Evolutionary conservation across 2,113 vertebrate genomes (phyloP), one percentile per base, ranked within the genome.

Genomic region (Oryzias woworae): DNA sequence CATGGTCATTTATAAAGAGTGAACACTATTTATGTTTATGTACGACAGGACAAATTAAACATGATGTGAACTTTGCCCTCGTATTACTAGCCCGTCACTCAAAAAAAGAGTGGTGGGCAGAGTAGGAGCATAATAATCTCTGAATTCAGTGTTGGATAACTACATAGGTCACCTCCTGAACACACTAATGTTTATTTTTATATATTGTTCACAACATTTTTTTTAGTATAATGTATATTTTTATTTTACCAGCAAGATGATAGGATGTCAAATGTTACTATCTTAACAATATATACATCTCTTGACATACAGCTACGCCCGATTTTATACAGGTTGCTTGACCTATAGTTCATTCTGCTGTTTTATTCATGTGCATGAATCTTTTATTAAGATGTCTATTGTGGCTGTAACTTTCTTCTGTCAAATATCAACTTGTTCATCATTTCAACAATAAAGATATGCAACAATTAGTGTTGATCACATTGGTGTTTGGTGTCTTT

Each of bases 361-460:
- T 75, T 87, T 88, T 81, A 87, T 86, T 86, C 56, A 85, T 87
- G 47, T 31, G 59, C 65, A 82, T 82, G 44, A 75, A 85, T 80
- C 65, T 83, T 85, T 88, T 58, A 81, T 87, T 14, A 2, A 58
- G 49, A 36, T 7, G 4, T 82, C 66, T 62, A 53, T 43, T 23
- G 45, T 44, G 23, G 44, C 59, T 62, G 16, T 67, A 36, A 58
- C 18, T 49, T 53, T 67, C 50, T 56, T 17, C 43, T 77, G 70
- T 68, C 18, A 58, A 69, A 53, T 12, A 49, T 23, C 17, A 18
- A 51, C 41, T 56, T 45, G 12, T 53, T 65, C 45, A 44, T 28
- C 52, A 5, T 49, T 26, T 24, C 64, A 7, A 46, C 53, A 44
- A 31, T 56, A 58, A 70, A 77, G 66, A 83, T 24, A 80, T 52